These are phyloP conservation scores for Chloropsis cyanopogon DNA, from an alignment of 2,113 vertebrate genomes.

Conservation along the genomic window DNA sequence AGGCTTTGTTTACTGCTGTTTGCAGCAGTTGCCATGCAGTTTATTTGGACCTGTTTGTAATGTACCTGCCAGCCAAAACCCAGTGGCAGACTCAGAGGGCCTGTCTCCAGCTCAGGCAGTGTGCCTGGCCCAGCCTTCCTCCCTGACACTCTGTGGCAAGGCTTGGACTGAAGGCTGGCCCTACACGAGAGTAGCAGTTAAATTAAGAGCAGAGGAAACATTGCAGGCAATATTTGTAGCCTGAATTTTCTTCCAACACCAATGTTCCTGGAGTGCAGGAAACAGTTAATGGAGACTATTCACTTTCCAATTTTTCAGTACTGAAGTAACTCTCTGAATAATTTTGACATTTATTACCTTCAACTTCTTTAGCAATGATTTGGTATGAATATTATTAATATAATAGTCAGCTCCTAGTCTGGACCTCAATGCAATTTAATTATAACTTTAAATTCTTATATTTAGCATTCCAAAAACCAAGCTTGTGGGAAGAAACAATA, in stretches of 20 bases:
- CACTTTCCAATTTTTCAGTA: background rate
- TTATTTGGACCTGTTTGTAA: background rate
- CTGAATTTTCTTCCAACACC: background rate
- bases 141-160: background rate
- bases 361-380: background rate
- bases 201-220: background rate
- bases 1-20: slow-evolving; percentile 30
- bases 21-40: background rate
- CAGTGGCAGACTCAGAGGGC: background rate
- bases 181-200: background rate
- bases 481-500: background rate
- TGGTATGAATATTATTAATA: background rate
- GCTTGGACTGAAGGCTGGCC: background rate
- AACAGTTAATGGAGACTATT: background rate
- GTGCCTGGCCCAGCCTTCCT: background rate
- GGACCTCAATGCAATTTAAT: background rate
- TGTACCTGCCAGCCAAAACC: background rate
- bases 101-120: background rate
- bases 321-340: background rate
- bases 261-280: background rate
- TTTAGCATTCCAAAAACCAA: background rate
- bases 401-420: background rate
- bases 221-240: background rate
- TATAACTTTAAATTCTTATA: background rate
- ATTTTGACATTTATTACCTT: background rate